Base-by-base conservation (phyloP, 2,113 vertebrate species). In the Archilochus colubris region DNA sequence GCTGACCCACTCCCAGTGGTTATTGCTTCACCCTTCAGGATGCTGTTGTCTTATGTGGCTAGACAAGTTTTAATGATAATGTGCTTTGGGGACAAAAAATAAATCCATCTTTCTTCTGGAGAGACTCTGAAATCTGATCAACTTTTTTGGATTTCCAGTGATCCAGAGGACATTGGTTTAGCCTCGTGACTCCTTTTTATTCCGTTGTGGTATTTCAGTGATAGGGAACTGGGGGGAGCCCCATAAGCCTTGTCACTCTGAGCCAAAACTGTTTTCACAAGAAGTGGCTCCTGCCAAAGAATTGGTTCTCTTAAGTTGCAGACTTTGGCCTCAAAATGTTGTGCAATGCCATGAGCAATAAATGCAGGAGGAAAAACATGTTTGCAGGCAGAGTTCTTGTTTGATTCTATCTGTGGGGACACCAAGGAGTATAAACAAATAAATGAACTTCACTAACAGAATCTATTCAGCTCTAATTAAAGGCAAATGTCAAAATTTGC, bases 251-350 rank as follows among this genome's bases (percentile, higher is more conserved):
- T 46, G 73, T 20, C 73, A 16, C 81, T 90, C 83, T 46, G 64
- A 74, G 82, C 91, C 86, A 93, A 95, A 93, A 88, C 73, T 81
- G 81, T 63, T 88, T 93, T 84, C 54, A 57, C 78, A 90, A 82
- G 89, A 70, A 94, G 31, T 20, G 67, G 25, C 28, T 89, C n/a
- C 50, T 82, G 91, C 91, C 92, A 95, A 91, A 77, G 50, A 66
- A 70, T 2, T 40, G 77, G 74, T 85, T 93, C 93, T 75, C 76
- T 89, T 27, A 83, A 95, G 90, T 88, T 28, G 0, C 78, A 85
- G 90, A 66, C 89, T 93, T 84, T 84, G 95, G 89, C 94, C 94
- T 94, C 72, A 12, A 85, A 94, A 93, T 91, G 91, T 78, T 77
- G 57, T 80, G 90, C 94, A 96, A 97, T 95, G 76, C 63, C 64